phyloP scores from a whole-genome alignment of 1,140 invertebrate species.

The Aethina tumida region DNA sequence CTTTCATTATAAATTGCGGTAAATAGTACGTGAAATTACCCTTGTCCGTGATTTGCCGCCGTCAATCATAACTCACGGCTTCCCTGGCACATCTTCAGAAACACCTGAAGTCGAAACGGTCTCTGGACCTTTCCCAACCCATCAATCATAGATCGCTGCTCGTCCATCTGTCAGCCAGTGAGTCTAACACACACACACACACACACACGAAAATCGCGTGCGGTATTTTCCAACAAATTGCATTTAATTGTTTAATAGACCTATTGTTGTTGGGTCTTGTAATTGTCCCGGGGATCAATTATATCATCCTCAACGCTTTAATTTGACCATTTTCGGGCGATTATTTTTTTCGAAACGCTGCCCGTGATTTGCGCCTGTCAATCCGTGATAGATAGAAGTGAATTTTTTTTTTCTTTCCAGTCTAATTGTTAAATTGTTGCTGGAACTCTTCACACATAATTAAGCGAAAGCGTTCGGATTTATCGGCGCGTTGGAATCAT shows the following conservation, averaged over 20 bases:
- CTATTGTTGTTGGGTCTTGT: constrained; percentile 12
- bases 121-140: no score
- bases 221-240: constrained; percentile 13
- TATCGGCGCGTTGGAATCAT: no score
- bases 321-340: constrained; percentile 7
- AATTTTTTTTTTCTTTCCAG: not conserved
- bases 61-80: no score
- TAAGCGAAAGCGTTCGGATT: constrained; percentile 1
- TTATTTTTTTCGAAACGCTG: constrained; percentile 10
- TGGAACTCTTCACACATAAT: constrained; percentile 6
- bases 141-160: no score
- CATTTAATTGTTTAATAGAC: constrained; percentile 16
- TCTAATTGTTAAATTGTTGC: constrained; percentile 8
- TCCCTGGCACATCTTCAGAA: no score
- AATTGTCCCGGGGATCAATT: constrained; percentile 9
- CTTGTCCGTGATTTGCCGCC: no score
- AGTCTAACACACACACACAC: no score
- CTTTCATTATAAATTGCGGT: no score
- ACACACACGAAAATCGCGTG: constrained; percentile 16
- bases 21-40: no score
- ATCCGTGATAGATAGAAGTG: constrained; percentile 14
- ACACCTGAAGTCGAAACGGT: no score
- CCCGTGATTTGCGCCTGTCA: constrained; percentile 14
- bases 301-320: constrained; percentile 6
- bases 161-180: no score